These are phyloP conservation scores for Hybos culiciformis DNA, from an alignment of 2,888 invertebrate species.

Conservation along the genomic window DNA sequence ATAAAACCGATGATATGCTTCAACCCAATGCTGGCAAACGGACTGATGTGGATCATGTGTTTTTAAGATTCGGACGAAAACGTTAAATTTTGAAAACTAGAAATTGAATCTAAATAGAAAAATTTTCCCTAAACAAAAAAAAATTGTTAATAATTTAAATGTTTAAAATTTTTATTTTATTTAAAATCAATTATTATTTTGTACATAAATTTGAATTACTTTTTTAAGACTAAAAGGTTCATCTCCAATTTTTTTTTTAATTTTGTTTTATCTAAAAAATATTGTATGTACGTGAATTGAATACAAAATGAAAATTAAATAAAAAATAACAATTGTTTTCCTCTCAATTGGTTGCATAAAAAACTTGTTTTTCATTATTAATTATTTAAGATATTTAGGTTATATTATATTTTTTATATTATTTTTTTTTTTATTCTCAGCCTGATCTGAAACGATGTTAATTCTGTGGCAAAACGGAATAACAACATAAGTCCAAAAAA, in stretches of 20 bases:
- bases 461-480: too few species aligned
- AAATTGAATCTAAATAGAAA: background rate
- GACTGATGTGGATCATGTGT: slow-evolving; percentile 82
- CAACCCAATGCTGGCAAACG: slow-evolving; percentile 54
- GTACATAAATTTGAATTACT: background rate
- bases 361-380: too few species aligned
- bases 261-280: background rate
- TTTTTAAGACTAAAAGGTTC: too few species aligned
- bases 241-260: too few species aligned
- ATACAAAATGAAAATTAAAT: background rate
- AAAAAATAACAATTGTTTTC: background rate
- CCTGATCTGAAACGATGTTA: too few species aligned
- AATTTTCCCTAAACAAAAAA: background rate
- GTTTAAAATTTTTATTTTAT: background rate
- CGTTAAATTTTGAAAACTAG: slow-evolving; percentile 38
- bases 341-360: slow-evolving; percentile 3
- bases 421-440: too few species aligned
- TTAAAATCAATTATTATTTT: background rate
- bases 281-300: slow-evolving; percentile 2
- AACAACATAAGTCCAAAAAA: too few species aligned
- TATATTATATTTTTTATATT: too few species aligned
- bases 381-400: too few species aligned
- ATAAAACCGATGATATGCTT: slow-evolving; percentile 29
- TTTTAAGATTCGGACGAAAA: slow-evolving; percentile 74
- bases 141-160: background rate